Percentiles rank a stretch among this genome's conserved stretches.
Evolutionary conservation across 2,888 invertebrate genomes (phyloP).

Genomic region (Opisthograptis luteolata): DNA sequence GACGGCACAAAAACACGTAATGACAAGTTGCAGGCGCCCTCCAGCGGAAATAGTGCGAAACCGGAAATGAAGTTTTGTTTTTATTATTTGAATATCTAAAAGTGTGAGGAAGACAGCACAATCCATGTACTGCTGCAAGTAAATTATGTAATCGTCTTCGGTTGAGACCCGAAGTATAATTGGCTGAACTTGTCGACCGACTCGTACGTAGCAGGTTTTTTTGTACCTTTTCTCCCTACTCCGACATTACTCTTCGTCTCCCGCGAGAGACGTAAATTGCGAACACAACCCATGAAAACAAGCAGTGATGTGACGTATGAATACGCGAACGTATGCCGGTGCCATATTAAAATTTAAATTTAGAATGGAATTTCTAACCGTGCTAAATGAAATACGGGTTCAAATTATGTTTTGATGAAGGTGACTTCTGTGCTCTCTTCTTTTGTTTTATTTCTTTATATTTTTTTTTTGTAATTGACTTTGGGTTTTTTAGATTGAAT

Average conservation of each 20-base stretch:
- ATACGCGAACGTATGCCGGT: constrained; percentile 69
- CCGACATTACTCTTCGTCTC: constrained; percentile 82
- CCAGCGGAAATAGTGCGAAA: no score
- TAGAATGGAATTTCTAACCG: constrained; percentile 53
- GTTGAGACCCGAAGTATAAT: no score
- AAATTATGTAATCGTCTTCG: no score
- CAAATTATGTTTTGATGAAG: constrained; percentile 16
- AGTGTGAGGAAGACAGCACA: no score
- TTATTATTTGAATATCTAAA: no score
- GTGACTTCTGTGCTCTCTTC: constrained; percentile 1
- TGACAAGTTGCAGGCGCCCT: no score
- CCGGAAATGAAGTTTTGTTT: no score
- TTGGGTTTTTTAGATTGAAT: no score
- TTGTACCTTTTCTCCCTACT: constrained; percentile 70
- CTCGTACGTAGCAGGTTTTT: constrained; percentile 71
- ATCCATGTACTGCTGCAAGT: no score
- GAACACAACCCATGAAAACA: constrained; percentile 71
- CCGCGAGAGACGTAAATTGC: constrained; percentile 81
- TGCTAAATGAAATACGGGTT: constrained; percentile 35
- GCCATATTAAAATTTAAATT: constrained; percentile 78
- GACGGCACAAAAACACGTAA: no score
- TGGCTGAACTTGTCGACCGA: constrained; percentile 82
- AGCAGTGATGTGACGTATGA: constrained; percentile 79
- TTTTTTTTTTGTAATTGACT: no score
- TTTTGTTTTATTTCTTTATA: not conserved